Base-by-base conservation (phyloP, 1,140 invertebrate genomes). In the Propsilocerus akamusi region DNA sequence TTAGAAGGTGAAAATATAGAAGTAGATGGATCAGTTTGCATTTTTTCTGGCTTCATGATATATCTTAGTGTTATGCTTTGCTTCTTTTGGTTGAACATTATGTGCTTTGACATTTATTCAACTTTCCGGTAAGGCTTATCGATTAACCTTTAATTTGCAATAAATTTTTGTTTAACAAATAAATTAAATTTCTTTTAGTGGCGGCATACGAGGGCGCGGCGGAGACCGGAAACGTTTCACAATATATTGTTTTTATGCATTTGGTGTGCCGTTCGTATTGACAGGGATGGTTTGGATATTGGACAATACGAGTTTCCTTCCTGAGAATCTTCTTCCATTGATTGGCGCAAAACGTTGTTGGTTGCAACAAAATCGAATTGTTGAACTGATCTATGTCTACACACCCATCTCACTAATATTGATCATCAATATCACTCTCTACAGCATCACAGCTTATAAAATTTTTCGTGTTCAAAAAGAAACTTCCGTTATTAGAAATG, bases 31-130 rank as follows among this genome's bases (percentile, higher is more conserved):
- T 17, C 22, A 17, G 12, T 20, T 7, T 41, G 34, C 22, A 20
- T 10, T 20, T 28, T 51, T 51, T 30, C 34, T 23, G 50, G 26
- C 14, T 30, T 47, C 34, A 17, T 26, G 11, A 51, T 47, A 12
- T 26, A 51, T 11, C 28, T 51, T 26, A n/a, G 26, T 4, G 17
- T 47, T 12, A 3, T 47, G 4, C n/a, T 46, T 14, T 25, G 23
- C 20, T 51, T 28, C 14, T 28, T 51, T n/a, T 51, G 50, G 50
- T 12, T 51, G 6, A 51, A 51, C 24, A 26, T 51, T 22, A 51
- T 51, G 50, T 51, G 50, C 24, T 51, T 41, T 24, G 50, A 51
- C 23, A 51, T 51, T 24, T 51, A 46, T 41, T 47, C 41, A 46
- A 47, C 41, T 30, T 51, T 51, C 10, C n/a, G 46, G 50, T 51